Percentiles rank a stretch among this genome's conserved stretches.
These are phyloP conservation scores for Xanthorhoe designata DNA, from an alignment of 2,888 invertebrate genomes.

Conservation along the genomic window DNA sequence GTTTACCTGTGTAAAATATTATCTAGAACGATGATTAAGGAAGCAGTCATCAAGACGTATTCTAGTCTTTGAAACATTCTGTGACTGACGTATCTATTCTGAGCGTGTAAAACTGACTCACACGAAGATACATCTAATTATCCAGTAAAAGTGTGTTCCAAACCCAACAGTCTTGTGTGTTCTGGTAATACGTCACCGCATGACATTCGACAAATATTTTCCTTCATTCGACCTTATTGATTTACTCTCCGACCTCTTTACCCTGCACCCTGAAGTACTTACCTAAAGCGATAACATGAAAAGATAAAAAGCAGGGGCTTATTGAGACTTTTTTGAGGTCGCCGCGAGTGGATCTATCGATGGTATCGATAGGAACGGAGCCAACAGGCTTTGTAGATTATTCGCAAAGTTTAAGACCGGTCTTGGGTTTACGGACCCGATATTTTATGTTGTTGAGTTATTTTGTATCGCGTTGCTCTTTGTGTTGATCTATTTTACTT, in stretches of 20 bases:
- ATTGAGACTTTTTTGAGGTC: slow-evolving; percentile 44
- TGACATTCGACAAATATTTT: slow-evolving; percentile 63
- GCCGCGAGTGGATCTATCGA: slow-evolving; percentile 31
- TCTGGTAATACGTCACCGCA: slow-evolving; percentile 54
- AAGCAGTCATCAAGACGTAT: slow-evolving; percentile 1
- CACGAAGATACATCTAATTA: slow-evolving; percentile 38
- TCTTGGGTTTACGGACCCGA: slow-evolving; percentile 17
- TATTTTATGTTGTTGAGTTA: slow-evolving; percentile 13
- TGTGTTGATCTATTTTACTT: neutral
- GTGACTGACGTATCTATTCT: slow-evolving; percentile 11
- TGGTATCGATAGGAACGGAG: slow-evolving; percentile 32
- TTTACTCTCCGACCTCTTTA: slow-evolving; percentile 53
- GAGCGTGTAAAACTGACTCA: slow-evolving; percentile 22
- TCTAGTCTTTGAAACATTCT: neutral
- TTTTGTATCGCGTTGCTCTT: slow-evolving; percentile 5
- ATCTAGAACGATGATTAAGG: slow-evolving; percentile 5
- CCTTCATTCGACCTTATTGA: slow-evolving; percentile 57
- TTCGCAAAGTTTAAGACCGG: slow-evolving; percentile 24
- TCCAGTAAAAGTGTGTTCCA: slow-evolving; percentile 47
- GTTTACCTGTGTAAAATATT: neutral
- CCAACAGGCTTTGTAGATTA: slow-evolving; percentile 26
- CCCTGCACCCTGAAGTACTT: slow-evolving; percentile 43
- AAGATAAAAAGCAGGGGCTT: slow-evolving; percentile 45
- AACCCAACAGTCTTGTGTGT: slow-evolving; percentile 45
- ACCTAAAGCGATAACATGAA: slow-evolving; percentile 41